Evolutionary conservation across 2,113 vertebrate genomes (phyloP), one percentile per base, ranked within the genome.

Genomic region (Rhineura floridana): DNA sequence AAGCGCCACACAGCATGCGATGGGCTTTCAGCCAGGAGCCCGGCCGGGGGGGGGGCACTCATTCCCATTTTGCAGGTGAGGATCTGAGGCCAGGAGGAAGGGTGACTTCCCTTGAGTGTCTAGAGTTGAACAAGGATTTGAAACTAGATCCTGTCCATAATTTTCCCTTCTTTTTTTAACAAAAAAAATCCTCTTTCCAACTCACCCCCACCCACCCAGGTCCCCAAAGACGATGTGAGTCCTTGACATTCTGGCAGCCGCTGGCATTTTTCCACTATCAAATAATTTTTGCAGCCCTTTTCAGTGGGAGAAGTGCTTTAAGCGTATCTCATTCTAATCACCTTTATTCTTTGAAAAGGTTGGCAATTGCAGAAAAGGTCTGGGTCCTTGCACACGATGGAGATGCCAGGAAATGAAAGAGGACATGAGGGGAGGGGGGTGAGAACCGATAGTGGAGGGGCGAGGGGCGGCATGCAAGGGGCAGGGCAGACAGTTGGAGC

Each of bases 201-300:
- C n/a, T n/a, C n/a, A n/a, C 21, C 33, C 33, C 3, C 23, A 23
- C 23, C 8, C 48, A 3, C 25, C 63, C 42, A 17, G n/a, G n/a
- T n/a, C 46, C 11, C 48, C 33, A 19, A 8, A 8, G 1, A 13
- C 23, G 63, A 72, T 72, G 65, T 25, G 52, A 75, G 67, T 23
- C 21, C 86, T 75, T 82, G 79, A 82, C 79, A 73, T 87, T 44
- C 30, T 62, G 69, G 81, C 52, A 9, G 39, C 52, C 7, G 23
- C 25, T 75, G 79, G 55, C 79, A 59, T 87, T 87, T 75, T 48
- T 33, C 36, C 33, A 23, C 36, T 13, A 42, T 81, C 55, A 7
- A 72, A 46, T 76, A 48, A 50, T 82, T 83, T 82, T 73, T 73
- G 33, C 86, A 73, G 79, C 30, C 33, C 86, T 73, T 82, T 76